These are phyloP conservation scores for Chanos chanos DNA, from an alignment of 2,797 vertebrate species.

Conservation along the genomic window DNA sequence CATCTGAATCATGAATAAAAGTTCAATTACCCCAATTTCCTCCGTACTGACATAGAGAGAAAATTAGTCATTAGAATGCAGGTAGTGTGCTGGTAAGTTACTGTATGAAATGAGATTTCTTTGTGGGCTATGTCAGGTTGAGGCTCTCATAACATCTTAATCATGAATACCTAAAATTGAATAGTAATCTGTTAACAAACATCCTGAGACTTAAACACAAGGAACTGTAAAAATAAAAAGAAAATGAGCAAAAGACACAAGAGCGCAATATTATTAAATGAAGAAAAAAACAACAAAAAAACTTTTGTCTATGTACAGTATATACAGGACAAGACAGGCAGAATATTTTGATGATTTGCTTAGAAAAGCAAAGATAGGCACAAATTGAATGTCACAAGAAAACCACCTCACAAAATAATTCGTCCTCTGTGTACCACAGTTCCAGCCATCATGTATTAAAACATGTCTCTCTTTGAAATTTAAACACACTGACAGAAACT, in stretches of 20 bases:
- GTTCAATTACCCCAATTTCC: too few relatives aligned
- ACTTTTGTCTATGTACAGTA: slow-evolving; percentile 28
- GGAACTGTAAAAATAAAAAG: slow-evolving; percentile 12
- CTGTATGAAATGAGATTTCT: too few relatives aligned
- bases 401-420: too few relatives aligned
- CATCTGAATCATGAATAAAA: too few relatives aligned
- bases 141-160: background rate
- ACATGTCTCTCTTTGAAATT: too few relatives aligned
- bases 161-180: background rate
- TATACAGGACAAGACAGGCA: slow-evolving; percentile 11
- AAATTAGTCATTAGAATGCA: too few relatives aligned
- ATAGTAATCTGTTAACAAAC: slow-evolving; percentile 5
- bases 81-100: too few relatives aligned
- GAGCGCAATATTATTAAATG: slow-evolving; percentile 5
- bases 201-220: slow-evolving; percentile 18
- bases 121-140: too few relatives aligned
- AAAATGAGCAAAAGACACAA: background rate
- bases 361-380: background rate
- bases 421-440: too few relatives aligned
- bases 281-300: background rate
- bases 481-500: too few relatives aligned
- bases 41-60: too few relatives aligned
- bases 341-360: slow-evolving; percentile 16
- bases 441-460: too few relatives aligned
- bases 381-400: background rate